phyloP scores from a whole-genome alignment of 2,113 vertebrate species.

The Rhinogobius similis region DNA sequence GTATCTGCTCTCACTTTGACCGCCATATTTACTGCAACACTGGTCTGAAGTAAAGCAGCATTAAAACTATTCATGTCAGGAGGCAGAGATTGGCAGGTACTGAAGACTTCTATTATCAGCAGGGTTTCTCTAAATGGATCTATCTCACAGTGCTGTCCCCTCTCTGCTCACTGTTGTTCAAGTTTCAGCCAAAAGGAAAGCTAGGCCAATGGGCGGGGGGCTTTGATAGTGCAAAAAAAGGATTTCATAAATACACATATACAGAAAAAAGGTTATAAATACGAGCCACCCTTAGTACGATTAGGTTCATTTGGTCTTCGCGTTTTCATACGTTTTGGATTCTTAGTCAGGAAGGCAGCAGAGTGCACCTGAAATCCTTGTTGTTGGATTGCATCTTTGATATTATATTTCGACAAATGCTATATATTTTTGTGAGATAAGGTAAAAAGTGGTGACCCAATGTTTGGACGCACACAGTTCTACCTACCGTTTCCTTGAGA shows the following conservation, averaged over 20 bases:
- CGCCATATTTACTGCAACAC: constrained; percentile 22
- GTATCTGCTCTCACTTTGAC: not conserved
- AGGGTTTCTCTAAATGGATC: constrained; percentile 66
- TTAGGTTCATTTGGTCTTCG: too few relatives aligned
- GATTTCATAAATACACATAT: constrained; percentile 26
- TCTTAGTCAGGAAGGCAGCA: too few relatives aligned
- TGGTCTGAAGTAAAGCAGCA: constrained; percentile 30
- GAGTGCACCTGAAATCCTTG: too few relatives aligned
- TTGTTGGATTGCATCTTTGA: not conserved
- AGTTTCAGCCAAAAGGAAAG: constrained; percentile 47
- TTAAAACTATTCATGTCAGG: constrained; percentile 39
- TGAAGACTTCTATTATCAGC: constrained; percentile 73
- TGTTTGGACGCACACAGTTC: too few relatives aligned
- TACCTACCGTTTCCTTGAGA: too few relatives aligned
- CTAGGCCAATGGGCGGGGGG: not conserved
- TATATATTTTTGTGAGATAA: too few relatives aligned
- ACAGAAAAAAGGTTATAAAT: not conserved
- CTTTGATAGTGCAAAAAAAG: not conserved
- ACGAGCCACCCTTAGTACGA: not conserved
- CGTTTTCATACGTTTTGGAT: too few relatives aligned
- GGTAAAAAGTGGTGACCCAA: too few relatives aligned
- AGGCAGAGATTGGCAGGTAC: constrained; percentile 61
- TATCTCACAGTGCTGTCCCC: constrained; percentile 59
- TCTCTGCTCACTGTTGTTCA: constrained; percentile 49
- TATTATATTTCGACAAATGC: too few relatives aligned